These are phyloP conservation scores for Mirounga angustirostris DNA, from an alignment of 2,113 vertebrate genomes.

Conservation along the genomic window DNA sequence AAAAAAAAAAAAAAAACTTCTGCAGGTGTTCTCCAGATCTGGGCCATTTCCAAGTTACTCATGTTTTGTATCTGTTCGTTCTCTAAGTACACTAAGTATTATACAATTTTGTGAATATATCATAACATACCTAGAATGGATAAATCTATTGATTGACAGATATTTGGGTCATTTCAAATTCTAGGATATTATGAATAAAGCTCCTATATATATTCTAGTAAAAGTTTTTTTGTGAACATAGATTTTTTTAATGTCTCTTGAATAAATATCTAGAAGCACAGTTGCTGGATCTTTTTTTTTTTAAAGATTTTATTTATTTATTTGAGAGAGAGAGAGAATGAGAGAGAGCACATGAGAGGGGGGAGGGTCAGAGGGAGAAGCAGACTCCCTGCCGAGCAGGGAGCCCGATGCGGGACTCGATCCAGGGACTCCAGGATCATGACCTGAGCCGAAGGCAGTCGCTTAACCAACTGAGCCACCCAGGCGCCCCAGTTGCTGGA, in stretches of 20 bases:
- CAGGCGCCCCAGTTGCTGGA: neutral
- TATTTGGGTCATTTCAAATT: neutral
- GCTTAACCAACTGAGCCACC: no score
- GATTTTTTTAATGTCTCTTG: neutral
- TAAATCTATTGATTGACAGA: neutral
- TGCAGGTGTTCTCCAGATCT: neutral
- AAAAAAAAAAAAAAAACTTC: neutral
- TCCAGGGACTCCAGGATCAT: no score
- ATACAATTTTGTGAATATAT: neutral
- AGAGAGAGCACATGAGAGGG: no score
- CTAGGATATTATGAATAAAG: neutral
- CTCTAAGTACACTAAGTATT: neutral
- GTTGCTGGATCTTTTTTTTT: no score
- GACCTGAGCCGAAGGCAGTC: no score
- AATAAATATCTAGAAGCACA: neutral
- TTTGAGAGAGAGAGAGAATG: no score
- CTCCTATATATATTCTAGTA: neutral
- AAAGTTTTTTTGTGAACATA: neutral
- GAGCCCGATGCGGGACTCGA: no score
- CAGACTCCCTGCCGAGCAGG: no score
- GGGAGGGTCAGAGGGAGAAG: no score
- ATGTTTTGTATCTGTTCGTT: neutral
- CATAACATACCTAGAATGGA: neutral
- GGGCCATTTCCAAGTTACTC: neutral
- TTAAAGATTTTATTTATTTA: no score